These are phyloP conservation scores for Carposina sasakii DNA, from an alignment of 1,140 invertebrate genomes.

Conservation along the genomic window DNA sequence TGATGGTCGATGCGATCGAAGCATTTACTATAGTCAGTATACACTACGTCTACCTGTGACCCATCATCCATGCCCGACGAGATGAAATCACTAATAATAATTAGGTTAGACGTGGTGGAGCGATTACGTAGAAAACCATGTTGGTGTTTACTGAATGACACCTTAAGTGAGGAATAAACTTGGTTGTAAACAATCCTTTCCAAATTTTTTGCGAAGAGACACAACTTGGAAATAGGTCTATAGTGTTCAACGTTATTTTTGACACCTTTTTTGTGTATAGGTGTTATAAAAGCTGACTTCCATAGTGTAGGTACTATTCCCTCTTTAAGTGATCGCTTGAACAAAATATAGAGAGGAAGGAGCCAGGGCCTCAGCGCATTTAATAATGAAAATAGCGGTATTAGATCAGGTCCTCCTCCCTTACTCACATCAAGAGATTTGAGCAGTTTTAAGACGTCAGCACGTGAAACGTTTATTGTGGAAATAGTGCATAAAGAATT, in stretches of 20 bases:
- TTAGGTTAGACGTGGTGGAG: constrained; percentile 3
- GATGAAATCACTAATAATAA: no score
- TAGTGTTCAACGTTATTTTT: constrained; percentile 19
- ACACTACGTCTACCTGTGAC: constrained; percentile 28
- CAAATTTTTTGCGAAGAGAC: constrained; percentile 25
- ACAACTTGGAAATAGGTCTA: constrained; percentile 22
- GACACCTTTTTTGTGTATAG: constrained; percentile 22
- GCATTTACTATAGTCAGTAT: constrained; percentile 32
- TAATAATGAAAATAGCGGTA: constrained; percentile 19
- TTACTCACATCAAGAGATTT: no score
- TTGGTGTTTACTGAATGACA: constrained; percentile 12
- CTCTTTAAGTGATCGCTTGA: constrained; percentile 15
- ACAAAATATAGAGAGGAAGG: constrained; percentile 20
- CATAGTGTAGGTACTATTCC: constrained; percentile 24
- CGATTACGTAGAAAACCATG: constrained; percentile 17
- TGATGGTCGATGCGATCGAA: constrained; percentile 26
- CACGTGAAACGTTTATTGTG: no score
- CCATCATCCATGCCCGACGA: no score
- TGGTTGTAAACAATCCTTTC: constrained; percentile 21
- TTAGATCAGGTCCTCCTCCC: constrained; percentile 19
- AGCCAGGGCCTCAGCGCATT: constrained; percentile 20
- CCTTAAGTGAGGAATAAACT: constrained; percentile 11
- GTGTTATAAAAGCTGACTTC: constrained; percentile 26
- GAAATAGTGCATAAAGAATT: no score
- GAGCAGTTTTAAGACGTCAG: no score